Base-by-base conservation (phyloP, 1,140 invertebrate species). In the Chymomyza costata region DNA sequence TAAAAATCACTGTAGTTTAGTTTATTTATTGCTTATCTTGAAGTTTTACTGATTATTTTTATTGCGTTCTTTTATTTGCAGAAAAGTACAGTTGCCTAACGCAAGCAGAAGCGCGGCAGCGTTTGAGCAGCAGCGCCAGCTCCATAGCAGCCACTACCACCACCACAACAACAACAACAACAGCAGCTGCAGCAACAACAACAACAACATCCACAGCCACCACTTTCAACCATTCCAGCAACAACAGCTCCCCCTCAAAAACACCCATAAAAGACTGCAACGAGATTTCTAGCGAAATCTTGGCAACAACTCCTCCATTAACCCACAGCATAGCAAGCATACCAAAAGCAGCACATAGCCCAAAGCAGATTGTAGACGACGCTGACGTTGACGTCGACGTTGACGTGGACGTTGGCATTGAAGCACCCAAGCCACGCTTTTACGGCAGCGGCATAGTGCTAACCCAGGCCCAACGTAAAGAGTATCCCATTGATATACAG, bases 381-480 rank as follows among this genome's bases (percentile, higher is more conserved):
- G 45, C 13, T 2, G 65, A 68, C n/a, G 46, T 35, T 3, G 56
- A 64, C 14, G 56, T 25, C 6, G 73, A 78, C 32, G 60, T 51
- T 19, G 71, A 61, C 34, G 56, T 68, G 7, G 64, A 66, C 54
- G 62, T 76, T 16, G 66, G 60, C 19, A 62, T 68, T 14, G 73
- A 78, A 39, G 49, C 58, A 16, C 65, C 63, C 1, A 73, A 91
- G 0, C 86, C 90, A 37, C 88, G 92, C 57, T 94, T 93, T 71
- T 92, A 92, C 6, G 91, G 91, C 30, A 73, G 60, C 13, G 68
- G 82, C 59, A 87, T 90, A 34, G 90, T 94, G 1, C 85, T 93
- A 16, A 94, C 92, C 14, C 88, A 91, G 65, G 92, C 92, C 2
- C 92, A 94, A 86, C 88, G 92, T 49, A 94, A 94, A 85, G 92